Percentiles rank a stretch among this genome's conserved stretches.
Evolutionary conservation across 92 coral and sea anemone species (phyloP).

Genomic region (Zoanthus sociatus): DNA sequence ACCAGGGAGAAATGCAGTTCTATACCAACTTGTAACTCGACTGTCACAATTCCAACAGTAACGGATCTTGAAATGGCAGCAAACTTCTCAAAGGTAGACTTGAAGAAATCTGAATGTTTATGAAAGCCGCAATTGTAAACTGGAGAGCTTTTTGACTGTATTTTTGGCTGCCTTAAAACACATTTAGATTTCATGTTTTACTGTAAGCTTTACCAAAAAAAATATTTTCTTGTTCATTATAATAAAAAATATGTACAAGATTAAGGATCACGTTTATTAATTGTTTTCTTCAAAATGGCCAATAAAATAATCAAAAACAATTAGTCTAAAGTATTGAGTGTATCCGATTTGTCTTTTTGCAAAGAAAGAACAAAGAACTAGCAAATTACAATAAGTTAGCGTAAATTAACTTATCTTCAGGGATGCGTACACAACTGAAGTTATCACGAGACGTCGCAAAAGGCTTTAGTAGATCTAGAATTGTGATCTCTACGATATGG

Average conservation of each 20-base stretch:
- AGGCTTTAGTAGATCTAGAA: too few species aligned
- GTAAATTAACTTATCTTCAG: too few species aligned
- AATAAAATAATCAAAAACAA: not conserved
- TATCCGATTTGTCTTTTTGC: too few species aligned
- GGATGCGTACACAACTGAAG: too few species aligned
- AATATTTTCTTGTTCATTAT: too few species aligned
- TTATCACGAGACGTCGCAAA: too few species aligned
- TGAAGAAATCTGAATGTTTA: not conserved
- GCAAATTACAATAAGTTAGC: too few species aligned
- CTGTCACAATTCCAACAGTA: slow-evolving; percentile 21
- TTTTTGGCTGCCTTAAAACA: not conserved
- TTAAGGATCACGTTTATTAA: not conserved
- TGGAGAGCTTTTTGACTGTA: not conserved
- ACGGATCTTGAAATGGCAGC: slow-evolving; percentile 2
- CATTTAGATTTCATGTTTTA: too few species aligned
- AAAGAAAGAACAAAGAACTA: too few species aligned
- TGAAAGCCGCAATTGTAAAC: not conserved
- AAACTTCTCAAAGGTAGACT: slow-evolving; percentile 26
- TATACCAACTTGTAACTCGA: not conserved
- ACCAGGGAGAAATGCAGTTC: not conserved
- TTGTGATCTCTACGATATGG: too few species aligned
- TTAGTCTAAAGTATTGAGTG: not conserved
- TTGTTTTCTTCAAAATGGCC: not conserved
- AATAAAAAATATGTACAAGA: too few species aligned
- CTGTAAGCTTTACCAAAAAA: not conserved